Evolutionary conservation across 2,888 invertebrate genomes (phyloP), one percentile per base, ranked within the genome.

Genomic region (Polydrusus cervinus): DNA sequence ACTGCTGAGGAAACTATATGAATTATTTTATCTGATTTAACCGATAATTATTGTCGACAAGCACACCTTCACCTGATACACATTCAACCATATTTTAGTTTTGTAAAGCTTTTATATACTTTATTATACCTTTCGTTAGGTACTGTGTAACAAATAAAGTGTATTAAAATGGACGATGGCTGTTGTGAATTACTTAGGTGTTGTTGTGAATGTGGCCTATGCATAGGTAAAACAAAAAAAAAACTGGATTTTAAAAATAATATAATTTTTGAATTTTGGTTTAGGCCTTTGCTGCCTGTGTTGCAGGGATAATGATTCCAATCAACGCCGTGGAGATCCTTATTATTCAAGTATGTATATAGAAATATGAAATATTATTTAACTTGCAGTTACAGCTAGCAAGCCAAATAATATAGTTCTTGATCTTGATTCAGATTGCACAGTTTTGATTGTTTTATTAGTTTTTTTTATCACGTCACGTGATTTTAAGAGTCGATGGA

Each of bases 161-260:
- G 0, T 10, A 62, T 55, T 43, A 67, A 20, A 38, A 75, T 76
- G 76, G 76, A 76, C 55, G 76, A 74, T 30, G 71, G 53, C 62
- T 77, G 71, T 62, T 77, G 77, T 69, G 77, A 77, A 57, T 47
- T 74, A 34, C 68, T 74, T 11, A 65, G 71, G 16, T 74, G 74
- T 65, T 77, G 77, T 69, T 77, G 77, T 65, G 74, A 77, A 71
- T 77, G 77, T 69, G 77, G 77, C 13, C 67, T 77, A 38, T 77
- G 77, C 65, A 47, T 77, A 71, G 77, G 77, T 77, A 74, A 30
- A n/a, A 30, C 5, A 6, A 43, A 43, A 43, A 13, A n/a, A n/a
- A n/a, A n/a, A n/a, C n/a, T n/a, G n/a, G n/a, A n/a, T n/a, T n/a
- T n/a, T n/a, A n/a, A n/a, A n/a, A n/a, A n/a, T n/a, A n/a, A n/a